Evolutionary conservation across 2,113 vertebrate genomes (phyloP).

Genomic region (Chionis minor): DNA sequence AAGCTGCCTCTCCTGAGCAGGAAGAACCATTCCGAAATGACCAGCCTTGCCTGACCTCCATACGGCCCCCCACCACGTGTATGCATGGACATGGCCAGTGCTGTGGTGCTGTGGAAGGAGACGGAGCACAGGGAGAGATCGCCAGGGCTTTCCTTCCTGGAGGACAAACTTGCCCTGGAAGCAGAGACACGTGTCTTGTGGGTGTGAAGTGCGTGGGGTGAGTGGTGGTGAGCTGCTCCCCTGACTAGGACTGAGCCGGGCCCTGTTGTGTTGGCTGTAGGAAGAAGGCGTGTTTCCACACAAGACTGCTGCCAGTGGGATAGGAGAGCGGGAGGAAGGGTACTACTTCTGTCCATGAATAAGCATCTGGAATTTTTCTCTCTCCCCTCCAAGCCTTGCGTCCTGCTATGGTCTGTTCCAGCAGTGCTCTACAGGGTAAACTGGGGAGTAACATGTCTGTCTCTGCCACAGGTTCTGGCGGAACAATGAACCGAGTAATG

Average conservation of each 20-base stretch:
- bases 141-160: background rate
- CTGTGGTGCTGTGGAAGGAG: background rate
- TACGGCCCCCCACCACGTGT: rapidly evolving
- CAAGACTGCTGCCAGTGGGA: background rate
- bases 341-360: background rate
- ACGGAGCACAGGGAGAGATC: background rate
- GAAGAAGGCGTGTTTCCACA: background rate
- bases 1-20: background rate
- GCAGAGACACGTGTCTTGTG: background rate
- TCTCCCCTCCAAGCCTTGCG: background rate
- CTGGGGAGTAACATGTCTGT: background rate
- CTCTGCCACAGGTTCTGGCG: slow-evolving; percentile 21
- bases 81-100: background rate
- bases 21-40: background rate
- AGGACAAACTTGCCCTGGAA: background rate
- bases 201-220: background rate
- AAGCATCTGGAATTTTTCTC: background rate
- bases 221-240: background rate
- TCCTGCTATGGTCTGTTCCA: background rate
- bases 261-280: background rate
- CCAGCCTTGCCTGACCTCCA: background rate
- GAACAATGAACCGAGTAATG: rapidly evolving
- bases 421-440: rapidly evolving
- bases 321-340: background rate
- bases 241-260: background rate